phyloP scores from a whole-genome alignment of 2,888 invertebrate genomes.

The Drosophila limbata region DNA sequence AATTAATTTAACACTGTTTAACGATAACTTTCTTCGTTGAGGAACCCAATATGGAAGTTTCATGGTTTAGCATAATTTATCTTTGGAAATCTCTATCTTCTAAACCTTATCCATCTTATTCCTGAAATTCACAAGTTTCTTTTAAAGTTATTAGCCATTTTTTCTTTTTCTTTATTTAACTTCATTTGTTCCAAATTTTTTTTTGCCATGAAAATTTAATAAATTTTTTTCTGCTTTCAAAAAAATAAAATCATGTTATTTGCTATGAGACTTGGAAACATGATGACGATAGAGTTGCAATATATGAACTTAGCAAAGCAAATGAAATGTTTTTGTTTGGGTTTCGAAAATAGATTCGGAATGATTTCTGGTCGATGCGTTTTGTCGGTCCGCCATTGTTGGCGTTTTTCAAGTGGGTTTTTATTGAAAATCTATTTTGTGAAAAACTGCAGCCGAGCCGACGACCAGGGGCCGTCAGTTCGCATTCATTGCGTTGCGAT shows the following conservation, averaged over 20 bases:
- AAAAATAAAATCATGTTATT: neutral
- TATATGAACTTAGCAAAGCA: neutral
- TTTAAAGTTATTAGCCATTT: too few relatives aligned
- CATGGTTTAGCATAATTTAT: too few relatives aligned
- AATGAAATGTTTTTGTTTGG: constrained; percentile 61
- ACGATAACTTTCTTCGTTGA: too few relatives aligned
- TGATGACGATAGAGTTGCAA: constrained; percentile 9
- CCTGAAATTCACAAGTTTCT: too few relatives aligned
- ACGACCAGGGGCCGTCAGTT: constrained; percentile 36
- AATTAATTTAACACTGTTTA: neutral
- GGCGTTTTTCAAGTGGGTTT: constrained; percentile 66
- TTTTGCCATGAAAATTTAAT: too few relatives aligned
- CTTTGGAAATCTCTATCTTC: too few relatives aligned
- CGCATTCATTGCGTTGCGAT: constrained; percentile 64
- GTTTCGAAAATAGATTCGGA: constrained; percentile 71
- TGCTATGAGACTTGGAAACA: neutral
- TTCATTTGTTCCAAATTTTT: too few relatives aligned
- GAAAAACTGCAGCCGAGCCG: constrained; percentile 27
- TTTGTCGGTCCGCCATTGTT: constrained; percentile 55
- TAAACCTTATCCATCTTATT: too few relatives aligned
- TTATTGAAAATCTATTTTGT: constrained; percentile 80
- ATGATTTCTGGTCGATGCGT: constrained; percentile 57
- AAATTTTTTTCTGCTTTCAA: neutral
- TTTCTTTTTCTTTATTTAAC: too few relatives aligned
- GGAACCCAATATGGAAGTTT: too few relatives aligned